Percentiles rank a stretch among this genome's conserved stretches.
phyloP scores from a whole-genome alignment of 2,888 invertebrate genomes.

The Ornithoptera alexandrae region DNA sequence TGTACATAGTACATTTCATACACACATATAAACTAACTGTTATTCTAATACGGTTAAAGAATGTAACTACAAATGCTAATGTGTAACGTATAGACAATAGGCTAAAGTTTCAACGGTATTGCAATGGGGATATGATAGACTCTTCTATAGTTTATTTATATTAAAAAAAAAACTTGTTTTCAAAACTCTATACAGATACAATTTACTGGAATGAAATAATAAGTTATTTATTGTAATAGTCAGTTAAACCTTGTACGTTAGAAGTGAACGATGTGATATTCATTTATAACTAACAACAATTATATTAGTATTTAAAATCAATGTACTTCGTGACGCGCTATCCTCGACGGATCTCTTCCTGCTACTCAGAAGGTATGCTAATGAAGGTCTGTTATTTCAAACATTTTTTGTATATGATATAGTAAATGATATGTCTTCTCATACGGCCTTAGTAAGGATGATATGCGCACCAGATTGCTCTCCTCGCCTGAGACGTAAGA shows the following conservation, averaged over 20 bases:
- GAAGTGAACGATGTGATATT: slow-evolving; percentile 10
- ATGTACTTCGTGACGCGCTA: slow-evolving; percentile 8
- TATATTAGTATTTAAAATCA: slow-evolving; percentile 19
- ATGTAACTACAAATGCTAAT: slow-evolving; percentile 6
- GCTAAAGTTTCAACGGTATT: neutral
- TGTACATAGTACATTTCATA: neutral
- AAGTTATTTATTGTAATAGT: neutral
- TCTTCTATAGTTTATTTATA: slow-evolving; percentile 13
- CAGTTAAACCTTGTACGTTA: slow-evolving; percentile 7
- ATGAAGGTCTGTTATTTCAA: slow-evolving; percentile 9
- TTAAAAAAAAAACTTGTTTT: slow-evolving; percentile 4
- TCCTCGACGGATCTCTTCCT: slow-evolving; percentile 25
- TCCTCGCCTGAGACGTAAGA: too few species aligned
- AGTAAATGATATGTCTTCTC: too few species aligned
- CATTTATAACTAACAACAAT: slow-evolving; percentile 10
- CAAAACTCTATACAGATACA: slow-evolving; percentile 4
- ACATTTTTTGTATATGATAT: neutral
- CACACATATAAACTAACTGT: neutral
- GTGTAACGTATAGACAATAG: neutral
- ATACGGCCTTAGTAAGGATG: too few species aligned
- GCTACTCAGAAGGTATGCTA: slow-evolving; percentile 21
- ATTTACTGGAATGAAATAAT: neutral
- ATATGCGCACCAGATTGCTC: too few species aligned
- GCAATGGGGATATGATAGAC: slow-evolving; percentile 4
- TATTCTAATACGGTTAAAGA: neutral